Conservation (phyloP, 2,888 invertebrate genomes). For the Oscheius sp. region DNA sequence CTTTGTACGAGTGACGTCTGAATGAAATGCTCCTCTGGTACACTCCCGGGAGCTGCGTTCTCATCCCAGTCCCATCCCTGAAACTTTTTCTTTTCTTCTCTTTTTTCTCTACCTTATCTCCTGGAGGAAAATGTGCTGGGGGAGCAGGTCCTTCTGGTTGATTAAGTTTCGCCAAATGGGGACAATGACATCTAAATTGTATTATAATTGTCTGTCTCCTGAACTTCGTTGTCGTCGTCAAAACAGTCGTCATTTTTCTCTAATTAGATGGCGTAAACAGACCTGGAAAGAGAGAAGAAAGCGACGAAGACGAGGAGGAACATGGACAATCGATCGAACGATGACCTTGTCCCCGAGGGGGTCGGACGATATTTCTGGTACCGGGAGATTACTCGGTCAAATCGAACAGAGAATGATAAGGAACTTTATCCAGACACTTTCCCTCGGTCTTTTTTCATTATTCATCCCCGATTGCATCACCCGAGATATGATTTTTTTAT, state of each 20-base stretch:
- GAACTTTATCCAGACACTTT: no score
- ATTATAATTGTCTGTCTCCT: background rate
- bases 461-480: no score
- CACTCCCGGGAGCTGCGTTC: constrained; percentile 43
- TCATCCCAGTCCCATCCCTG: constrained; percentile 55
- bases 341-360: no score
- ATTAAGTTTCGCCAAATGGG: constrained; percentile 49
- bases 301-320: background rate
- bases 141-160: constrained; percentile 40
- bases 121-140: constrained; percentile 45
- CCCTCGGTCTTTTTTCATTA: no score
- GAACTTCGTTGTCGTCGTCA: no score
- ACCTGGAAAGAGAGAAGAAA: background rate
- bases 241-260: background rate
- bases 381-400: no score
- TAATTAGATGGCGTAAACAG: no score
- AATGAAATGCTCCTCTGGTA: constrained; percentile 58
- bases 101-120: constrained; percentile 26
- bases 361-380: background rate
- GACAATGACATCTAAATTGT: constrained; percentile 48
- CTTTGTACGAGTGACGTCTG: constrained; percentile 61
- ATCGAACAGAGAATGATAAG: no score
- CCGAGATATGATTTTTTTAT: no score
- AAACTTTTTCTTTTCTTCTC: background rate
- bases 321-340: background rate